Evolutionary conservation across 2,888 invertebrate species (phyloP).

Genomic region (Trilocha varians): DNA sequence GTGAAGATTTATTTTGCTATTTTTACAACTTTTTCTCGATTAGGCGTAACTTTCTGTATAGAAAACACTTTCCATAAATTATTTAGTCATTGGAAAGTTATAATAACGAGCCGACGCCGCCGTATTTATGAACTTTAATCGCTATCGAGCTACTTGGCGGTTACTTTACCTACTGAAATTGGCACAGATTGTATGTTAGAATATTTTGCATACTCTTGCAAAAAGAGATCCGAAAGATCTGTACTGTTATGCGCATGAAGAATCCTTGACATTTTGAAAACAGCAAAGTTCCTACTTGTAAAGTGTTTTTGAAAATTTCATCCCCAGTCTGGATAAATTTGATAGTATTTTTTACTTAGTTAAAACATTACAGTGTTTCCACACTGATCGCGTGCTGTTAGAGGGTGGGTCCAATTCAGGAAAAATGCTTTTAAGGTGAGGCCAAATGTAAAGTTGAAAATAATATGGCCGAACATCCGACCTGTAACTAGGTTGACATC

Average conservation of each 20-base stretch:
- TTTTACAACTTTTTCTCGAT: conserved; percentile 29
- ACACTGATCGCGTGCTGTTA: conserved; percentile 33
- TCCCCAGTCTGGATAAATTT: too few relatives aligned
- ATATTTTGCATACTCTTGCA: too few relatives aligned
- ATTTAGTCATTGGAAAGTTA: conserved; percentile 24
- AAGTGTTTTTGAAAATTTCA: too few relatives aligned
- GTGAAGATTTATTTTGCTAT: conserved; percentile 28
- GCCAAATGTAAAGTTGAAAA: conserved; percentile 19
- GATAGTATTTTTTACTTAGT: too few relatives aligned
- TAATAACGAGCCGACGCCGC: conserved; percentile 3
- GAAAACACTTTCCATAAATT: conserved; percentile 43
- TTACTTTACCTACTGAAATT: too few relatives aligned
- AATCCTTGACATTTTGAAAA: too few relatives aligned
- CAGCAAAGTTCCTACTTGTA: too few relatives aligned
- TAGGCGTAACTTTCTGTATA: conserved; percentile 30
- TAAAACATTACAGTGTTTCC: neutral
- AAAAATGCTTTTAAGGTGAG: conserved; percentile 26
- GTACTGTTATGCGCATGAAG: too few relatives aligned
- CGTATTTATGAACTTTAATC: neutral
- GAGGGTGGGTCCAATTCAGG: conserved; percentile 44
- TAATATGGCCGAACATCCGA: conserved; percentile 27
- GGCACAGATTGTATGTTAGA: too few relatives aligned
- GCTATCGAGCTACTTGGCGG: neutral
- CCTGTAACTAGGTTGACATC: conserved; percentile 40
- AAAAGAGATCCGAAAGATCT: too few relatives aligned